Base-by-base conservation (phyloP, 2,888 invertebrate genomes). In the Conus canariensis region DNA sequence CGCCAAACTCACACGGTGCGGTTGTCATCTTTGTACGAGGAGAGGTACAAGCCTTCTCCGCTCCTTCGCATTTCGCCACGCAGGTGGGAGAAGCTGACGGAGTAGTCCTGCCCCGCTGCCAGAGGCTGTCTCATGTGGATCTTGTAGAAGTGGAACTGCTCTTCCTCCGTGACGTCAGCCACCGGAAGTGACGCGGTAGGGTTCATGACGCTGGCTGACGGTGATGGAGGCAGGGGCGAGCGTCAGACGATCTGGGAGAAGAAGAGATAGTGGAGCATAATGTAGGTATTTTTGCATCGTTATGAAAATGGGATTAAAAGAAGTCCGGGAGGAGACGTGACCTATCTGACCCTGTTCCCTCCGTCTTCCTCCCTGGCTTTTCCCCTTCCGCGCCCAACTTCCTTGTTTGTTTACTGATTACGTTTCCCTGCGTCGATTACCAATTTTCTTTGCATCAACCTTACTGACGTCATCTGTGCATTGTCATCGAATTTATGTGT, bases 31-130 rank as follows among this genome's bases (percentile, higher is more conserved):
- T 70, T 87, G 74, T 87, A 87, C 9, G 87, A 87, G 5, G 87
- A 87, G 0, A 70, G 87, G 74, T 93, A 93, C 60, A 93, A 67
- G 9, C 93, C 93, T 10, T 85, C 74, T 30, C 92, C 80, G 56
- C 91, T 92, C n/a, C 87, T 85, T 59, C 98, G 98, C 89, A 98
- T 96, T 91, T 97, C 96, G 0, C 98, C 98, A 16, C 97, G 96
- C 95, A 97, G 98, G 87, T 97, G 97, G 90, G 97, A 97, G 90
- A 98, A 97, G 92, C 97, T 97, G 92, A 98, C 95, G 88, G 97
- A 96, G 95, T 98, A 98, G 92, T 97, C 97, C 87, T 97, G 96
- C n/a, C 97, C 97, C 22, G 96, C 96, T 93, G 96, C 96, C 91
- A 98, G 95, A 45, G 96, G 96, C 88, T 97, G 97, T 30, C 97